Evolutionary conservation across 2,797 vertebrate species (phyloP), one percentile per base, ranked within the genome.

Genomic region (Gadopsis marmoratus): DNA sequence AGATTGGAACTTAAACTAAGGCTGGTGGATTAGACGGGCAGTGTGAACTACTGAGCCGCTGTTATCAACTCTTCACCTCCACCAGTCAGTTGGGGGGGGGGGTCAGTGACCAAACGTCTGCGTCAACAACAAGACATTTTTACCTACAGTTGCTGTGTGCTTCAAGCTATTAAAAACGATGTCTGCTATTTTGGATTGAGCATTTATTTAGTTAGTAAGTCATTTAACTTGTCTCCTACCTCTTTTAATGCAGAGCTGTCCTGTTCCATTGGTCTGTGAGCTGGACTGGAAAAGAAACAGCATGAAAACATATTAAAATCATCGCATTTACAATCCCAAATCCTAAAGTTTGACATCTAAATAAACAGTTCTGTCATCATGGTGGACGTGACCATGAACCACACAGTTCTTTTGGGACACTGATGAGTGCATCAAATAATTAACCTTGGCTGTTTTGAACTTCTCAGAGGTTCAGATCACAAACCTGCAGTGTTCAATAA

Each of bases 251-350:
- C 29, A 33, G 69, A 5, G 8, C 33, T 14, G 2, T 89, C 82
- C 0, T 69, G 55, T 31, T 59, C 16, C 0, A 1, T 13, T 10
- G 91, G 89, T 66, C 50, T 90, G 4, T 50, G 47, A 76, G 90
- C 86, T 26, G 82, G 84, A 50, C 94, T 95, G 88, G 26, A 81
- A 67, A 43, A 11, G 16, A 71, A 39, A 26, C 26, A 56, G 14
- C 55, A 74, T 13, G 2, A 39, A 75, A 71, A 74, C 11, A 77
- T 26, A 6, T 74, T 10, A 35, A 12, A 76, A 26, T 53, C 29
- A 55, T 54, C 16, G 69, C 1, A 41, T n/a, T 37, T 21, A 43
- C 11, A 3, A 21, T 26, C 39, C 50, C 1, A 7, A 45, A 50
- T 5, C 5, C 3, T 47, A 64, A 51, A 48, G 13, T 29, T 21